phyloP scores from a whole-genome alignment of 2,888 invertebrate genomes.

The Dione vanillae region DNA sequence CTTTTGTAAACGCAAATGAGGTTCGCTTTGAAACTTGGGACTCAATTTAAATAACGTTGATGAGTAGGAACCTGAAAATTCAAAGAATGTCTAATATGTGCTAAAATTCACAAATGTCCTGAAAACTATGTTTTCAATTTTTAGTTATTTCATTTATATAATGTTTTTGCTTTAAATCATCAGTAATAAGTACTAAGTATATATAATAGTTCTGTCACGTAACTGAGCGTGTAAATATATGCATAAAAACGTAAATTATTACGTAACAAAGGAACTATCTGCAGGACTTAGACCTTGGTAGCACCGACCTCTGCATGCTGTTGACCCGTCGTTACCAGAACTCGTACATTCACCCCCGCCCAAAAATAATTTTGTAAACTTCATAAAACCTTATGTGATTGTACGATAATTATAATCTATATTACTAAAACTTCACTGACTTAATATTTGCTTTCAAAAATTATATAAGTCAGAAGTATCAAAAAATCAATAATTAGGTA shows the following conservation, averaged over 20 bases:
- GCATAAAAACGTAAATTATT: constrained; percentile 51
- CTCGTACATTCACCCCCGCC: constrained; percentile 32
- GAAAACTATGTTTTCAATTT: constrained; percentile 43
- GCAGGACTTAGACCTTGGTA: constrained; percentile 68
- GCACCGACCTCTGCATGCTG: constrained; percentile 58
- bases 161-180: too few species aligned
- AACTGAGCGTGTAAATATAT: constrained; percentile 32
- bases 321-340: constrained; percentile 55
- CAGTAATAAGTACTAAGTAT: not conserved
- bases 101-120: constrained; percentile 46
- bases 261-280: constrained; percentile 60
- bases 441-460: not conserved
- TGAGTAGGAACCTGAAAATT: constrained; percentile 56
- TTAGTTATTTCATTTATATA: constrained; percentile 15
- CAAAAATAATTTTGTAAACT: constrained; percentile 30
- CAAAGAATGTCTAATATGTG: constrained; percentile 50
- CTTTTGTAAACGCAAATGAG: constrained; percentile 81
- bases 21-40: constrained; percentile 73
- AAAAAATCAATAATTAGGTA: not conserved
- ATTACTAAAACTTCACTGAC: not conserved
- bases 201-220: constrained; percentile 36
- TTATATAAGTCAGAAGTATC: not conserved
- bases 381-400: constrained; percentile 17
- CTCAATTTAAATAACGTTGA: constrained; percentile 73
- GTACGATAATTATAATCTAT: not conserved